phyloP scores from a whole-genome alignment of 2,797 vertebrate species.

The Pangasius djambal region DNA sequence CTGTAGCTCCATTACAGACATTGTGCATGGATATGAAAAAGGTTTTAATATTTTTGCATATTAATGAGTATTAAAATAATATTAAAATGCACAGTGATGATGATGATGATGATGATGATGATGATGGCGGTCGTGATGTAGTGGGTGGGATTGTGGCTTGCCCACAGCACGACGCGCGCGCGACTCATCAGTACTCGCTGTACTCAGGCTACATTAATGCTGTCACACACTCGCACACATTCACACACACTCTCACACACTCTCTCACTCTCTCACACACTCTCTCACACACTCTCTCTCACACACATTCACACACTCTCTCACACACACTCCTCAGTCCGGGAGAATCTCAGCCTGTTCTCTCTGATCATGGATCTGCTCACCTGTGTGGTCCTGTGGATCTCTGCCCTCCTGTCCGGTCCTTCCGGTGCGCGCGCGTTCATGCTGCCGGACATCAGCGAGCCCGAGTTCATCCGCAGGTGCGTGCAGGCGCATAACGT shows the following conservation, averaged over 20 bases:
- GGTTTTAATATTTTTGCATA: neutral
- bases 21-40: neutral
- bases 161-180: slow-evolving; percentile 48
- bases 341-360: neutral
- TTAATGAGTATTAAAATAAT: neutral
- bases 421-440: slow-evolving; percentile 30
- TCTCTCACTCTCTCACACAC: no score
- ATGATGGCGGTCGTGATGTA: slow-evolving; percentile 51
- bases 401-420: slow-evolving; percentile 44
- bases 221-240: neutral
- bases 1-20: neutral
- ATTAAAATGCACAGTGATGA: neutral
- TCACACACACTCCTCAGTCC: slow-evolving; percentile 16
- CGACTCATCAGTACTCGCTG: slow-evolving; percentile 38
- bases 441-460: slow-evolving; percentile 53
- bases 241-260: neutral
- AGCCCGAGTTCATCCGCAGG: slow-evolving; percentile 57
- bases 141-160: slow-evolving; percentile 52
- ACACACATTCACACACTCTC: no score
- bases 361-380: slow-evolving; percentile 48
- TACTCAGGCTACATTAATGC: slow-evolving; percentile 26
- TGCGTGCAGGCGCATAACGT: slow-evolving; percentile 59
- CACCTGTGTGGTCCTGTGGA: slow-evolving; percentile 30
- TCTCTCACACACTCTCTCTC: neutral
- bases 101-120: slow-evolving; percentile 4